Base-by-base conservation (phyloP, 2,113 vertebrate species). In the Ctenodactylus gundi region DNA sequence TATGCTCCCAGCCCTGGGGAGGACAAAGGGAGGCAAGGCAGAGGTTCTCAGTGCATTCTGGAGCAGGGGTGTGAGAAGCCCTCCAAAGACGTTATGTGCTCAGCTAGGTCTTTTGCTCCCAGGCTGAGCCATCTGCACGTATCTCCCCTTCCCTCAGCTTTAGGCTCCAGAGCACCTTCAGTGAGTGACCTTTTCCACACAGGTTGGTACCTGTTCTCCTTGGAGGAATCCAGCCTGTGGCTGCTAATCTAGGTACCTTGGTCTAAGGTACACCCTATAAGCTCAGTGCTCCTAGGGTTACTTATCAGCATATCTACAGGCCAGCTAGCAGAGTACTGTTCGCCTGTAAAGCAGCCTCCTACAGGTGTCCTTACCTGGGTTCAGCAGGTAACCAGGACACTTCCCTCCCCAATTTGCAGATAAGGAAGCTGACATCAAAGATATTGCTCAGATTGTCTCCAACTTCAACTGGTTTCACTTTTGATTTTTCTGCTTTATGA, bases 1-100 rank as follows among this genome's bases (percentile, higher is more conserved):
- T 34, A 9, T 2, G 4, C 12, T 0, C 29, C 4, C 15, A 10
- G 49, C 44, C 20, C 53, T 9, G 44, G n/a, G 21, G 10, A 44
- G 51, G n/a, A 12, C 3, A 23, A n/a, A 36, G 13, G 58, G 34
- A 55, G 41, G 11, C 7, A 21, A 23, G 25, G 25, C 9, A 3
- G 14, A 5, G 65, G 25, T 89, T 55, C 57, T 39, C 55, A 23
- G 44, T 11, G 4, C 34, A 64, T 6, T 21, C 85, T 62, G 34
- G 41, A 29, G 44, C 51, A 9, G 34, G 20, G 23, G 4, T 53
- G 29, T 29, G 36, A 93, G 4, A 34, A 82, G 23, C 20, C 9
- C 6, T 4, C 2, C 7, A 3, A 57, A 15, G 75, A 2, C n/a
- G 21, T 75, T 9, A 11, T 80, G 58, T 14, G 39, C 13, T 15